A percentile compares a stretch with the other conserved stretches of the same genome.
phyloP scores from a whole-genome alignment of 2,888 invertebrate species.

The Odontocolon sp. region DNA sequence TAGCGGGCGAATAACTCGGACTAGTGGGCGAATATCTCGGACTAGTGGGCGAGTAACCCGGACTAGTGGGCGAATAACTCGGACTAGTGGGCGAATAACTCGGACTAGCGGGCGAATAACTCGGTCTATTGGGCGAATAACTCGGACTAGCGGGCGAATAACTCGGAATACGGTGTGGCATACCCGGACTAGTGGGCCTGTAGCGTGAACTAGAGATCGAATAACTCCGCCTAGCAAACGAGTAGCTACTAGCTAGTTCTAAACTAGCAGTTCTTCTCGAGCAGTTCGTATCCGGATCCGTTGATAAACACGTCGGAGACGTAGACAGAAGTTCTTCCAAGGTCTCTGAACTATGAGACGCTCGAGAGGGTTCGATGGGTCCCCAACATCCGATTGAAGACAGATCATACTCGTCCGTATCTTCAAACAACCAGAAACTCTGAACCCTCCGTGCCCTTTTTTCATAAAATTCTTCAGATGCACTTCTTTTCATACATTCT shows the following conservation, averaged over 20 bases:
- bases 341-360: neutral
- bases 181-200: conserved; percentile 90
- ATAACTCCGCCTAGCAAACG: conserved; percentile 89
- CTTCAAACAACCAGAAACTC: too few relatives aligned
- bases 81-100: conserved; percentile 91
- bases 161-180: conserved; percentile 90
- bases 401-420: too few relatives aligned
- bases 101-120: conserved; percentile 88
- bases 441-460: too few relatives aligned
- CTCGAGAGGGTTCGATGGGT: too few relatives aligned
- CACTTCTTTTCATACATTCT: too few relatives aligned
- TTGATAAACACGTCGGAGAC: conserved; percentile 85
- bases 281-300: conserved; percentile 87
- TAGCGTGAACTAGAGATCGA: conserved; percentile 89
- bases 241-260: conserved; percentile 86
- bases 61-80: conserved; percentile 90
- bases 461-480: too few relatives aligned
- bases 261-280: conserved; percentile 64
- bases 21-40: conserved; percentile 94
- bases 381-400: too few relatives aligned
- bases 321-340: conserved; percentile 79
- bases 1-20: conserved; percentile 91
- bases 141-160: conserved; percentile 89
- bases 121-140: conserved; percentile 84
- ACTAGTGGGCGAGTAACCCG: conserved; percentile 91